Base-by-base conservation (phyloP, 1,140 invertebrate species). In the Mycetomoellerius zeteki region DNA sequence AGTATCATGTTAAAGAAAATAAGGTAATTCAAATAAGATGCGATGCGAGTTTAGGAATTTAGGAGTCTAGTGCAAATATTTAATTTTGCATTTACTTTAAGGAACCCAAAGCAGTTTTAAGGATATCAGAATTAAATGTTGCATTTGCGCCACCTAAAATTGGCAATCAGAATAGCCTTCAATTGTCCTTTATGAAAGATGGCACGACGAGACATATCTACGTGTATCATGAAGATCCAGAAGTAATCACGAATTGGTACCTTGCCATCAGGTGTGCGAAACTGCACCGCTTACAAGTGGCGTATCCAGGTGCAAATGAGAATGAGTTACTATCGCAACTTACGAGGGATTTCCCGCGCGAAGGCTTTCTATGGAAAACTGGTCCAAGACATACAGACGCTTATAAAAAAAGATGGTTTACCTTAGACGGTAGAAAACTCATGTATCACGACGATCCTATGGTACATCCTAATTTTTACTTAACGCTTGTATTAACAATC, bases 311-410 rank as follows among this genome's bases (percentile, higher is more conserved):
- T 64, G 97, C 97, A 4, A 96, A 96, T 81, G 97, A 98, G 91
- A 96, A 96, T n/a, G 98, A 98, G 93, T 95, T 99, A 81, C 94
- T 97, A 0, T 96, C 96, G 19, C 96, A 97, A 86, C 95, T 99
- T 24, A 98, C 98, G 0, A 96, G 97, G 92, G 98, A 98, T 94
- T 99, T 98, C 94, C 95, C 96, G 0, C 96, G 97, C 89, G 98
- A 99, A 96, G 98, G 98, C 10, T 98, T 97, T 96, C 95, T 99
- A n/a, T 98, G 97, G 97, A 98, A 99, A 96, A 98, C 98, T 8
- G 98, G 98, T 3, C 98, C 98, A 0, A 95, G 96, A 85, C 96
- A 96, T 6, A 97, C 96, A 19, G 98, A 99, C 93, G 97, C 97
- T 1, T 99, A 98, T 92, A 97, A 97, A 90, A 97, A 97, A 91